Conservation (phyloP, 2,888 invertebrate genomes). For the Mythimna albipuncta region DNA sequence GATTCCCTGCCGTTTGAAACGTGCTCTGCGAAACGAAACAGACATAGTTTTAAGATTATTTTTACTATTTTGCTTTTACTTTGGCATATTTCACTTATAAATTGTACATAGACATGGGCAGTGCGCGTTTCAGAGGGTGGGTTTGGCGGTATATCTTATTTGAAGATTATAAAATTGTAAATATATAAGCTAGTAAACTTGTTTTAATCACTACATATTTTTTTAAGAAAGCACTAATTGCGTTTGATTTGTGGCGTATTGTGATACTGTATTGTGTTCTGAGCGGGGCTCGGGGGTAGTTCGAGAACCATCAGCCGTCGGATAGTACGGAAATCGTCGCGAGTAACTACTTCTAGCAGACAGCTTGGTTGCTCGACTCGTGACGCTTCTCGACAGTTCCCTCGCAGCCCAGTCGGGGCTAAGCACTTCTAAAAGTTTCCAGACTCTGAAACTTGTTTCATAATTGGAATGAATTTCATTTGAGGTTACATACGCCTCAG, state of each 20-base stretch:
- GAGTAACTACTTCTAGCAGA: constrained; percentile 27
- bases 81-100: constrained; percentile 70
- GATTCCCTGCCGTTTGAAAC: constrained; percentile 68
- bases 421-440: constrained; percentile 31
- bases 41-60: constrained; percentile 69
- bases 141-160: constrained; percentile 65
- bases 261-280: constrained; percentile 68
- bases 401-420: constrained; percentile 33
- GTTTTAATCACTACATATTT: constrained; percentile 86
- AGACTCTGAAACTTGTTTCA: constrained; percentile 45
- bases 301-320: constrained; percentile 45
- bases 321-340: constrained; percentile 13
- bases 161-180: constrained; percentile 79
- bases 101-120: constrained; percentile 78
- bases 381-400: constrained; percentile 36
- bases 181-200: constrained; percentile 83
- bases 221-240: constrained; percentile 84
- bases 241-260: constrained; percentile 69
- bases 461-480: constrained; percentile 61
- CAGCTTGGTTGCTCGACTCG: constrained; percentile 36
- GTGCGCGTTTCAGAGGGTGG: constrained; percentile 60
- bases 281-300: constrained; percentile 32
- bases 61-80: constrained; percentile 64
- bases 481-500: constrained; percentile 61
- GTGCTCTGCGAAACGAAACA: constrained; percentile 61